Conservation (phyloP, 2,797 vertebrate genomes). For the Potorous gilbertii region DNA sequence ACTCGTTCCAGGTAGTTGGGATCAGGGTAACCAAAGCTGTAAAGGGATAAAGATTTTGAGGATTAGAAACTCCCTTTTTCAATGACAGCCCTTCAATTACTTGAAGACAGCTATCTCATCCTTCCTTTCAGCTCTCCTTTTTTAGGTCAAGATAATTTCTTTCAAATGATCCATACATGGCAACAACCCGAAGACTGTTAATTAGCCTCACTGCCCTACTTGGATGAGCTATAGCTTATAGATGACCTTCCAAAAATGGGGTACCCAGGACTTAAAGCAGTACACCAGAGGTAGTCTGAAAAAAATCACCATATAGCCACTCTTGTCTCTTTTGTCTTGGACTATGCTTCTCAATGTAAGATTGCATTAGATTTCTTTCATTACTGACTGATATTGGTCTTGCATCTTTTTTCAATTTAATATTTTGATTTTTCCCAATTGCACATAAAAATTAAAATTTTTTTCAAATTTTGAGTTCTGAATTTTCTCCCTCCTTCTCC, state of each 20-base stretch:
- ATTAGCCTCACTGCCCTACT: background rate
- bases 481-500: background rate
- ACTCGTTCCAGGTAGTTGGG: constrained; percentile 90
- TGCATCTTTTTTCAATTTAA: background rate
- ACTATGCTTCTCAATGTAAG: background rate
- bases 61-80: background rate
- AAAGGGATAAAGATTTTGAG: constrained; percentile 70
- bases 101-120: background rate
- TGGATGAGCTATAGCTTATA: background rate
- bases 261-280: background rate
- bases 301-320: background rate
- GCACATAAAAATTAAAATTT: background rate
- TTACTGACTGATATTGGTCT: background rate
- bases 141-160: background rate
- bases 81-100: background rate
- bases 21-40: constrained; percentile 94
- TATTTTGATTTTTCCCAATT: background rate
- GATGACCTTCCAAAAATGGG: background rate
- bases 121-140: background rate
- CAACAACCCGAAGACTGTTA: background rate
- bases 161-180: no score
- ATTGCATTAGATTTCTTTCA: background rate
- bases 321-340: background rate
- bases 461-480: background rate
- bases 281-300: background rate